Evolutionary conservation across 2,113 vertebrate genomes (phyloP).

Genomic region (Cebidichthys violaceus): DNA sequence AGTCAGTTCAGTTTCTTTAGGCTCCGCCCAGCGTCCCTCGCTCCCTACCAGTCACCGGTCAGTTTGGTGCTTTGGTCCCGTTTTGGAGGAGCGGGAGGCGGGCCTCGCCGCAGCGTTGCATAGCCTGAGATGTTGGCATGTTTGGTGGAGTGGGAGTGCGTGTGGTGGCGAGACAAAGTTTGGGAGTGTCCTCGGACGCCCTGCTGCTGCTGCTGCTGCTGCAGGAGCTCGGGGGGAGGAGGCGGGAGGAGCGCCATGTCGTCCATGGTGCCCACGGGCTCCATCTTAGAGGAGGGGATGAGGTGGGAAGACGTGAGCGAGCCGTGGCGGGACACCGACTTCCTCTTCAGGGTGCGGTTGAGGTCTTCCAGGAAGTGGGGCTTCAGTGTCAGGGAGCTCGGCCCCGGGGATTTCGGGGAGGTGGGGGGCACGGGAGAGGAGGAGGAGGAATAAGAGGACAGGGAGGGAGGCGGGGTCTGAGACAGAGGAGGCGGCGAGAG

Average conservation of each 20-base stretch:
- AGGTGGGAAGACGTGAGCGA: conserved; percentile 89
- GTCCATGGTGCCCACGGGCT: conserved; percentile 95
- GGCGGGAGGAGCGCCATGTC: conserved; percentile 95
- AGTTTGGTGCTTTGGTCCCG: conserved; percentile 99
- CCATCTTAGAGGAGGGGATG: conserved; percentile 81
- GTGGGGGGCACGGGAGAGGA: conserved; percentile 87
- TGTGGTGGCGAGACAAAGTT: conserved; percentile 77
- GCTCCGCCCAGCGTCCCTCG: conserved; percentile 34
- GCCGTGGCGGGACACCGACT: conserved; percentile 94
- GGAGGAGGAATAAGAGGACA: conserved; percentile 68
- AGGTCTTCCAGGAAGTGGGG: conserved; percentile 97
- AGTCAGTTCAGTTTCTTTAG: conserved; percentile 52
- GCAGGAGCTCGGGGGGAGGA: conserved; percentile 93
- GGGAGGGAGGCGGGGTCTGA: conserved; percentile 80
- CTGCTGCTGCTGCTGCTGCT: conserved; percentile 74
- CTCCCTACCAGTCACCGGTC: conserved; percentile 92
- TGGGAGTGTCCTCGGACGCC: conserved; percentile 70
- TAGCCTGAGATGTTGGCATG: conserved; percentile 95
- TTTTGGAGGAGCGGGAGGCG: conserved; percentile 93
- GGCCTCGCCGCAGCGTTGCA: conserved; percentile 95
- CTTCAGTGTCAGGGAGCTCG: conserved; percentile 86
- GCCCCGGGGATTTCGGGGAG: conserved; percentile 87
- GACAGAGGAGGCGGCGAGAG: conserved; percentile 75
- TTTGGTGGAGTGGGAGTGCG: conserved; percentile 83
- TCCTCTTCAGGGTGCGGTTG: conserved; percentile 97